Evolutionary conservation across 1,140 invertebrate species (phyloP).

Genomic region (Euura lappo): DNA sequence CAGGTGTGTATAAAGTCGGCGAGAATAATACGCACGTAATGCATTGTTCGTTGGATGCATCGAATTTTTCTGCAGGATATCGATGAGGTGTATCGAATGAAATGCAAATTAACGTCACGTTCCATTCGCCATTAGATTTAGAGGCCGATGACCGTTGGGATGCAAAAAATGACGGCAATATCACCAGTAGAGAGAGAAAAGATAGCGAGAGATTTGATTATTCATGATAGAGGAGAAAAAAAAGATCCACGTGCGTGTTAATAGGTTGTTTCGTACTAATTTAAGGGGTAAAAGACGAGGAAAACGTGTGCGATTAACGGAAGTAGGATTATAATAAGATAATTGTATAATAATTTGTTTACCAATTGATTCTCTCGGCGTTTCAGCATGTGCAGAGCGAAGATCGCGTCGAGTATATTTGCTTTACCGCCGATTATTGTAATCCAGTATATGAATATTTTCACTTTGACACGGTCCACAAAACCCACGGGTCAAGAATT

Average conservation of each 20-base stretch:
- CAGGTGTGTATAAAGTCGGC: not conserved
- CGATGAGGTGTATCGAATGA: conserved; percentile 17
- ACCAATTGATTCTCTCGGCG: not conserved
- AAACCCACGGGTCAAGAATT: not conserved
- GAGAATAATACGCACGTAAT: too few relatives aligned
- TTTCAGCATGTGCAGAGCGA: not conserved
- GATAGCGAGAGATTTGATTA: too few relatives aligned
- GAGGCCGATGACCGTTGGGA: conserved; percentile 32
- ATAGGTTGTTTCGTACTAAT: too few relatives aligned
- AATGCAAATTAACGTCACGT: conserved; percentile 29
- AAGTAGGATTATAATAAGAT: not conserved
- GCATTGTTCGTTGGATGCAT: too few relatives aligned
- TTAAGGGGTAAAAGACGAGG: too few relatives aligned
- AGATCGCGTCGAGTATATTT: too few relatives aligned
- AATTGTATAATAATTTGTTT: conserved; percentile 3
- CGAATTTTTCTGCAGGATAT: not conserved
- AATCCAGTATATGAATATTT: not conserved
- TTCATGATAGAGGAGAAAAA: too few relatives aligned
- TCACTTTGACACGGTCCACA: not conserved
- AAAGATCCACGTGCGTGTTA: too few relatives aligned
- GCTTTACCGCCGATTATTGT: not conserved
- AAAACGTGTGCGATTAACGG: too few relatives aligned
- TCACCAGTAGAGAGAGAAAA: not conserved
- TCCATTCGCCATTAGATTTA: conserved; percentile 37
- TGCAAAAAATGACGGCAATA: conserved; percentile 18